Evolutionary conservation across 2,797 vertebrate genomes (phyloP).

Genomic region (Alouatta caraya): DNA sequence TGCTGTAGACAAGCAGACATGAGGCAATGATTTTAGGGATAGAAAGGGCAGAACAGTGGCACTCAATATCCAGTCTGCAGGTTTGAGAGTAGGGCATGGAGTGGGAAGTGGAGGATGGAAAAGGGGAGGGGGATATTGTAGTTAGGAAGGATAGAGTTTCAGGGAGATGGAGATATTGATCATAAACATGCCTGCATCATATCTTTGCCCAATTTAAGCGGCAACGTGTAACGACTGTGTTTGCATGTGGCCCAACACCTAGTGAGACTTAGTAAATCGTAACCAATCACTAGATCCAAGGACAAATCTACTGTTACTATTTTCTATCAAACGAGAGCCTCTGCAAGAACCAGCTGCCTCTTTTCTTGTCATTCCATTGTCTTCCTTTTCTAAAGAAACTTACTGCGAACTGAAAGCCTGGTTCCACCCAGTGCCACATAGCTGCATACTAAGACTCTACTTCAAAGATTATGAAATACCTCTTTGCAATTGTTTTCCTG

Average conservation of each 20-base stretch:
- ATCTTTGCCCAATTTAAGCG: not conserved
- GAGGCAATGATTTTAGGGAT: not conserved
- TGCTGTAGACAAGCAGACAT: not conserved
- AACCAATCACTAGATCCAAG: not conserved
- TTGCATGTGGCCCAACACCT: not conserved
- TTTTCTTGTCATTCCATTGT: not conserved
- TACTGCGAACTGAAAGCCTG: not conserved
- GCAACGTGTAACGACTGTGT: not conserved
- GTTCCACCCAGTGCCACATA: not conserved
- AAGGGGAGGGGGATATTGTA: accelerated
- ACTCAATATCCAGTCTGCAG: not conserved
- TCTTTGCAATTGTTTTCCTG: not conserved
- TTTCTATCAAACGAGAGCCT: not conserved
- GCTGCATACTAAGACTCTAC: not conserved
- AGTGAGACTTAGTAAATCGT: not conserved
- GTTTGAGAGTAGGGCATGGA: not conserved
- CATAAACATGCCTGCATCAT: not conserved
- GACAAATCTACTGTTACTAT: not conserved
- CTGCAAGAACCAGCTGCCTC: not conserved
- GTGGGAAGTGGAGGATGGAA: no score
- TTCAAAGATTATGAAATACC: not conserved
- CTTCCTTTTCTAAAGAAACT: not conserved
- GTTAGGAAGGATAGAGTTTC: not conserved
- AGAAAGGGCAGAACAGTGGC: not conserved
- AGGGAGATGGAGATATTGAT: not conserved